A percentile compares a stretch with the other conserved stretches of the same genome.
These are phyloP conservation scores for Rhagonycha fulva DNA, from an alignment of 2,888 invertebrate species.

Conservation along the genomic window DNA sequence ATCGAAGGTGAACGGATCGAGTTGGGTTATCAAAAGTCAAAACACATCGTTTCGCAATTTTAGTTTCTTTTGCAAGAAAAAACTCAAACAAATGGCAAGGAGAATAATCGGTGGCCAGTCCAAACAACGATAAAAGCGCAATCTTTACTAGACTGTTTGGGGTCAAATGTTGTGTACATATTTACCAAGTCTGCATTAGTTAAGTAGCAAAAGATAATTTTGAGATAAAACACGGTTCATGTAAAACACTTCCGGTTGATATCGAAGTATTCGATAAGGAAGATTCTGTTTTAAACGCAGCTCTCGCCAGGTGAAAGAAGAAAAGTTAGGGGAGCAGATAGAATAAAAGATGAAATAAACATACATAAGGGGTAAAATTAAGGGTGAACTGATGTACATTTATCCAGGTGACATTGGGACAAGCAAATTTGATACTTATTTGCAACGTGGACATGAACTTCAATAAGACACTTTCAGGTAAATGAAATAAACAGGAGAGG, in stretches of 20 bases:
- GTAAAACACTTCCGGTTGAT: neutral
- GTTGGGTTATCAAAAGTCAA: neutral
- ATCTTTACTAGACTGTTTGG: neutral
- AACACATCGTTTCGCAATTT: neutral
- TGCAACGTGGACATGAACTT: neutral
- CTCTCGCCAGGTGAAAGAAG: neutral
- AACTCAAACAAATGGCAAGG: neutral
- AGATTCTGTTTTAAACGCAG: neutral
- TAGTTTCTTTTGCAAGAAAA: neutral
- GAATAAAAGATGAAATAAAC: neutral
- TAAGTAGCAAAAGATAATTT: neutral
- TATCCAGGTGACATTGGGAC: neutral
- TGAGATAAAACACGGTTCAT: neutral
- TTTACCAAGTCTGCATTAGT: neutral
- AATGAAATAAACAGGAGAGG: neutral
- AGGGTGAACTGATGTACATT: neutral
- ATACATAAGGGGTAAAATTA: neutral
- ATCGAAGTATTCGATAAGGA: neutral
- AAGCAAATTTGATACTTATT: neutral
- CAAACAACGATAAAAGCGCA: neutral
- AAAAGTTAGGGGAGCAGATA: neutral
- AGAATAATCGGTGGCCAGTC: neutral
- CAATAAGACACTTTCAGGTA: neutral
- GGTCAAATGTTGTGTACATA: neutral
- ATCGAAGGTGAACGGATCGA: neutral